Evolutionary conservation across 2,113 vertebrate species (phyloP).

Genomic region (Bufo bufo): DNA sequence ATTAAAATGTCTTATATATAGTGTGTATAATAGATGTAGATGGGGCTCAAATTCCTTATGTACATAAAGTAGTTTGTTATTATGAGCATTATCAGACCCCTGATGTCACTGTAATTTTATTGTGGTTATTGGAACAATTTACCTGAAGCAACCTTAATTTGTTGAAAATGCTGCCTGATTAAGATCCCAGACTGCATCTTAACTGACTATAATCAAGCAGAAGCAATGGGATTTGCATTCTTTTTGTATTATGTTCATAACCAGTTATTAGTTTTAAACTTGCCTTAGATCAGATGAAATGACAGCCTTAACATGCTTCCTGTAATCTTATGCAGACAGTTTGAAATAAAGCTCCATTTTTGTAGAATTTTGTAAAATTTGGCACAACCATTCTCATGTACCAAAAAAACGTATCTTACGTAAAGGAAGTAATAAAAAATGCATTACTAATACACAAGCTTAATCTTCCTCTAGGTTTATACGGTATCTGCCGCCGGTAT

Average conservation of each 20-base stretch:
- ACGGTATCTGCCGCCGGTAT: too few relatives aligned
- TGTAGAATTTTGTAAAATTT: background rate
- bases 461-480: too few relatives aligned
- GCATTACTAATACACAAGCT: too few relatives aligned
- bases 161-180: constrained; percentile 30
- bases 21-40: constrained; percentile 26
- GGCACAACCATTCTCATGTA: background rate
- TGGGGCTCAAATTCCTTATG: constrained; percentile 11
- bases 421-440: too few relatives aligned
- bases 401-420: too few relatives aligned
- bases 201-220: constrained; percentile 40
- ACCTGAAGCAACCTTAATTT: constrained; percentile 35
- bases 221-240: constrained; percentile 32
- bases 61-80: constrained; percentile 4
- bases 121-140: constrained; percentile 41
- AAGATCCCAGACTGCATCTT: constrained; percentile 41
- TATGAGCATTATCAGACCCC: constrained; percentile 44
- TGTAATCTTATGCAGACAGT: background rate
- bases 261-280: constrained; percentile 44
- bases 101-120: constrained; percentile 46
- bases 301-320: background rate
- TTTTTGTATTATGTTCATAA: constrained; percentile 29
- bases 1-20: constrained; percentile 53
- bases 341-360: background rate
- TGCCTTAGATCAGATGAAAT: background rate